A percentile compares a stretch with the other conserved stretches of the same genome.
These are phyloP conservation scores for Drosophila quinaria DNA, from an alignment of 2,888 invertebrate species.

Conservation along the genomic window DNA sequence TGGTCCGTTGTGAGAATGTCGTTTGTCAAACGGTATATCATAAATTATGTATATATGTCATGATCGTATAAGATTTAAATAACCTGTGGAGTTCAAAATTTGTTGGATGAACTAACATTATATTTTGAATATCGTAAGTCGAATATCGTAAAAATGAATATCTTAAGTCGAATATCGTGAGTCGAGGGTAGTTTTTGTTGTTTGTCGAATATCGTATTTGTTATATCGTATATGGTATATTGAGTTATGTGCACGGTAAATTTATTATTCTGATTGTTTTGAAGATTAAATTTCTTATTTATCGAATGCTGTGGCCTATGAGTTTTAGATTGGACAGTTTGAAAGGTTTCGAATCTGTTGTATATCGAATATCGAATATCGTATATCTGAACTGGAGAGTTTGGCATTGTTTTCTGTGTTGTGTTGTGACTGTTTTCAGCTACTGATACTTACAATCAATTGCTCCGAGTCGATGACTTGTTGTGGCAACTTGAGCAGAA, in stretches of 20 bases:
- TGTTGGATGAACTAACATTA: too few species aligned
- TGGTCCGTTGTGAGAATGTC: too few species aligned
- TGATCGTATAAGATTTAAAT: too few species aligned
- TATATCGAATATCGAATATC: neutral
- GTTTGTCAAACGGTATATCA: too few species aligned
- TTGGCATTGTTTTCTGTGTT: neutral
- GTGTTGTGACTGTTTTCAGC: too few species aligned
- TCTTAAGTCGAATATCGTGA: neutral
- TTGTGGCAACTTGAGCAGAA: conserved; percentile 84
- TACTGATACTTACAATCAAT: conserved; percentile 82
- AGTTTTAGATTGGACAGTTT: neutral
- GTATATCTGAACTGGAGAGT: conserved; percentile 29
- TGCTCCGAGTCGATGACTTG: conserved; percentile 84
- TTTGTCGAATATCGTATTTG: neutral
- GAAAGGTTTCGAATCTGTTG: neutral
- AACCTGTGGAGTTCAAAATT: too few species aligned
- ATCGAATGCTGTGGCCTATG: conserved; percentile 10
- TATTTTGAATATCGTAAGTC: neutral
- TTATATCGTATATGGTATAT: neutral
- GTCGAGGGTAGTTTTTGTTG: conserved; percentile 4
- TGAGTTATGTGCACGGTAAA: neutral
- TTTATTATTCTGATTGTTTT: neutral
- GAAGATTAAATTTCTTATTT: neutral
- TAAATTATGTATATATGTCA: too few species aligned
- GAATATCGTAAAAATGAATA: neutral